Conservation (phyloP, 53 echinoderm and acorn worm species). For the Mesocentrotus franciscanus region DNA sequence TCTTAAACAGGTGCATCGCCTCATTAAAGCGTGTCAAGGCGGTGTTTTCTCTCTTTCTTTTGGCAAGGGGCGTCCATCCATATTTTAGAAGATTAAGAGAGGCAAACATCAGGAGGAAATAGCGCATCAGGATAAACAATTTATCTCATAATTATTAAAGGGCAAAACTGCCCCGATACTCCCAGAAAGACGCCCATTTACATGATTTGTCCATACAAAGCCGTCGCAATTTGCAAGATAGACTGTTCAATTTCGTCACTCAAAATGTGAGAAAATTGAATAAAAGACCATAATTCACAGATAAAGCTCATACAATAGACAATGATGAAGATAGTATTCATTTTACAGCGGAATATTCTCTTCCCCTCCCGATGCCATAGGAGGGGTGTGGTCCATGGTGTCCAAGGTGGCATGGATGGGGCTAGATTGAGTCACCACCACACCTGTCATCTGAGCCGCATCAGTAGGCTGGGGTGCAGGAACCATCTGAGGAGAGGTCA, state of each 20-base stretch:
- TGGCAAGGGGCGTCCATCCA: no score
- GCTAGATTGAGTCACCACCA: constrained; percentile 2
- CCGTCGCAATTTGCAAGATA: background rate
- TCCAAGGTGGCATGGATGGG: background rate
- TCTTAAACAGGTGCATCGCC: no score
- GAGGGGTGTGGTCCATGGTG: background rate
- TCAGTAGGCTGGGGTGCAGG: background rate
- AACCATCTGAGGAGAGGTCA: background rate
- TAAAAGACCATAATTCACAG: no score
- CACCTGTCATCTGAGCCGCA: constrained; percentile 34
- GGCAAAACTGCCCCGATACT: background rate
- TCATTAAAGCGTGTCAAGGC: no score
- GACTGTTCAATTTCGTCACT: background rate
- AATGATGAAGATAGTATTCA: background rate
- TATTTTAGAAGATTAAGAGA: no score
- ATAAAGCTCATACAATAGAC: background rate
- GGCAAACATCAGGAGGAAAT: no score
- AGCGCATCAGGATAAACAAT: no score
- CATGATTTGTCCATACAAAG: background rate
- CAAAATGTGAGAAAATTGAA: background rate
- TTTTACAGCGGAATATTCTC: background rate
- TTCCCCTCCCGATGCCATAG: background rate
- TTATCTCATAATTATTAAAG: no score
- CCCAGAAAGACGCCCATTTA: background rate
- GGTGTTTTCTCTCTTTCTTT: no score